Conservation (phyloP, 2,888 invertebrate species). For the Disparrhopalites patrizii region DNA sequence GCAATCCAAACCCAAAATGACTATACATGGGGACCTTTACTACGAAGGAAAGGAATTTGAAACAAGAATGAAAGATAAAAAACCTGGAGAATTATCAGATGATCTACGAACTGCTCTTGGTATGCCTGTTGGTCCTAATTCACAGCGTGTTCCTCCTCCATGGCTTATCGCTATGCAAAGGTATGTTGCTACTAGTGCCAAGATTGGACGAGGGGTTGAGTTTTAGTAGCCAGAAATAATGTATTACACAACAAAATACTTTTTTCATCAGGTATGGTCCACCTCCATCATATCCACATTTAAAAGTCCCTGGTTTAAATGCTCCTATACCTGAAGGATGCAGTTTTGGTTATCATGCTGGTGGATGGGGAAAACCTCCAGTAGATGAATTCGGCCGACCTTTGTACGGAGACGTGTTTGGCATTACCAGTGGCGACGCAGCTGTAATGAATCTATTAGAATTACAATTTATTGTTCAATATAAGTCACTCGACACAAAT, state of each 20-base stretch:
- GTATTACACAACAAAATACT: too few relatives aligned
- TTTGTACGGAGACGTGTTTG: slow-evolving; percentile 97
- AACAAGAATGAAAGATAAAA: slow-evolving; percentile 94
- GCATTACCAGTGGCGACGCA: slow-evolving; percentile 57
- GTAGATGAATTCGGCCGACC: slow-evolving; percentile 98
- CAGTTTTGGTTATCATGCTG: slow-evolving; percentile 98
- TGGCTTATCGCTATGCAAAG: slow-evolving; percentile 97
- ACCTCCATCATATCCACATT: slow-evolving; percentile 96
- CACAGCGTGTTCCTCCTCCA: slow-evolving; percentile 84
- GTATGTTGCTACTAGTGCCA: too few relatives aligned
- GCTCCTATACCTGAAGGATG: slow-evolving; percentile 97
- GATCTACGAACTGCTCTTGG: slow-evolving; percentile 94
- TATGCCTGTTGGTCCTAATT: slow-evolving; percentile 95
- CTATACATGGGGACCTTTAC: slow-evolving; percentile 96
- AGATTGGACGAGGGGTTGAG: too few relatives aligned
- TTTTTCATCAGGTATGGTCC: slow-evolving; percentile 70
- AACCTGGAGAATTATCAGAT: slow-evolving; percentile 95
- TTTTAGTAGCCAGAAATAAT: too few relatives aligned
- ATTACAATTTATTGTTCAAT: too few relatives aligned
- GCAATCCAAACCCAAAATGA: slow-evolving; percentile 99
- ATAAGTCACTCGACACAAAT: too few relatives aligned
- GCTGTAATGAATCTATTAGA: slow-evolving; percentile 30
- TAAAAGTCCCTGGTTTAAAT: slow-evolving; percentile 96
- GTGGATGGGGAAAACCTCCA: slow-evolving; percentile 99
- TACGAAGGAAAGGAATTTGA: slow-evolving; percentile 99